phyloP scores from a whole-genome alignment of 2,888 invertebrate genomes.

The Stratiomys singularior region DNA sequence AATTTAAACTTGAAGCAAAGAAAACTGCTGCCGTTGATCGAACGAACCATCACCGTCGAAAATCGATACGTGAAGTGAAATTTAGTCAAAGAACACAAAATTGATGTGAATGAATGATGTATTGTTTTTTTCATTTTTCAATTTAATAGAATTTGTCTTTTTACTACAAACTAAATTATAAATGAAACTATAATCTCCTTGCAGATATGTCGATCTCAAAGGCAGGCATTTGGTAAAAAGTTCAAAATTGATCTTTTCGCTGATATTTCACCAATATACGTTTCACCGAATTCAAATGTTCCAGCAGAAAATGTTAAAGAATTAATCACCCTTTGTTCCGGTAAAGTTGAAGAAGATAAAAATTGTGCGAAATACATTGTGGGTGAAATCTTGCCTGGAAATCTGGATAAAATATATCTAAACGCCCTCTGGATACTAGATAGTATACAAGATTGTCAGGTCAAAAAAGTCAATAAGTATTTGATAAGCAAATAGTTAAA shows the following conservation, averaged over 20 bases:
- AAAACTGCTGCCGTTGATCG: too few relatives aligned
- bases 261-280: slow-evolving; percentile 69
- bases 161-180: too few relatives aligned
- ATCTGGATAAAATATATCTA: slow-evolving; percentile 65
- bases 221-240: slow-evolving; percentile 70
- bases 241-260: slow-evolving; percentile 72
- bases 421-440: slow-evolving; percentile 73
- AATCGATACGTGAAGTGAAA: too few relatives aligned
- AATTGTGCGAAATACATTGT: slow-evolving; percentile 69
- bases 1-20: too few relatives aligned
- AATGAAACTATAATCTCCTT: slow-evolving; percentile 46
- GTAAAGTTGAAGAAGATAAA: slow-evolving; percentile 66
- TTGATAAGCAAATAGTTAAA: slow-evolving; percentile 46
- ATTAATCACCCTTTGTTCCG: slow-evolving; percentile 70
- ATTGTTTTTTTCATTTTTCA: background rate
- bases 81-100: slow-evolving; percentile 21
- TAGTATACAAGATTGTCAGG: slow-evolving; percentile 69
- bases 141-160: too few relatives aligned
- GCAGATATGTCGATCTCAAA: slow-evolving; percentile 71
- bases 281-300: slow-evolving; percentile 67
- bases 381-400: slow-evolving; percentile 62
- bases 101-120: background rate
- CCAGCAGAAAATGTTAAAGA: slow-evolving; percentile 69
- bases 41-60: too few relatives aligned
- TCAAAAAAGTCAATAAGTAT: slow-evolving; percentile 67